These are phyloP conservation scores for Palythoa grandis DNA, from an alignment of 92 coral and sea anemone species.

Conservation along the genomic window DNA sequence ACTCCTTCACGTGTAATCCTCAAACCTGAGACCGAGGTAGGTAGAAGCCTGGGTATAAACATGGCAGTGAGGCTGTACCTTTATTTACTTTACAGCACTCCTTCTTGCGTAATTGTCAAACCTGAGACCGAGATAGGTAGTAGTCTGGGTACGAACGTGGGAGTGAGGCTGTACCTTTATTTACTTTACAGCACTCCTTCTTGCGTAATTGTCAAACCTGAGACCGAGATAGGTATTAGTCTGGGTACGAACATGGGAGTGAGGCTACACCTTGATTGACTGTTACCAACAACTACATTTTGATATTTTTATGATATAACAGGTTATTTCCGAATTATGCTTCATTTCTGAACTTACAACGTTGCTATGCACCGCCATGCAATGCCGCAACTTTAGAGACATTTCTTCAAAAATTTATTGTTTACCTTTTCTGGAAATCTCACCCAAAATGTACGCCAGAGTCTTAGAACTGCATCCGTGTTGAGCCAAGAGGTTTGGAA, in stretches of 20 bases:
- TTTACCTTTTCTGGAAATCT: too few species aligned
- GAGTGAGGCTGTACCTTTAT: neutral
- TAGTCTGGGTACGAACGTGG: neutral
- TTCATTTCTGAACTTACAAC: too few species aligned
- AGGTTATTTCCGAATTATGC: too few species aligned
- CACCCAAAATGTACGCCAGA: too few species aligned
- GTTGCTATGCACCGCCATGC: too few species aligned
- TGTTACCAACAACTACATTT: too few species aligned
- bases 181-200: constrained; percentile 36
- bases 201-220: constrained; percentile 38
- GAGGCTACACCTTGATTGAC: neutral
- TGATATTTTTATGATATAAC: too few species aligned
- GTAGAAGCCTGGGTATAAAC: neutral
- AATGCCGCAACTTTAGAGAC: too few species aligned
- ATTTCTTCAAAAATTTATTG: too few species aligned
- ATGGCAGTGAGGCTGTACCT: neutral
- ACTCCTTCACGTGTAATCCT: constrained; percentile 49
- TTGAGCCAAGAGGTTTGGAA: too few species aligned
- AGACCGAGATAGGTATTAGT: neutral
- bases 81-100: constrained; percentile 2
- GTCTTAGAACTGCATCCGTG: too few species aligned
- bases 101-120: constrained; percentile 37
- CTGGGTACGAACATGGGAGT: neutral
- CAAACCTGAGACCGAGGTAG: constrained; percentile 32
- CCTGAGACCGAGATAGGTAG: constrained; percentile 22